These are phyloP conservation scores for Oxyura jamaicensis DNA, from an alignment of 2,113 vertebrate genomes.

Conservation along the genomic window DNA sequence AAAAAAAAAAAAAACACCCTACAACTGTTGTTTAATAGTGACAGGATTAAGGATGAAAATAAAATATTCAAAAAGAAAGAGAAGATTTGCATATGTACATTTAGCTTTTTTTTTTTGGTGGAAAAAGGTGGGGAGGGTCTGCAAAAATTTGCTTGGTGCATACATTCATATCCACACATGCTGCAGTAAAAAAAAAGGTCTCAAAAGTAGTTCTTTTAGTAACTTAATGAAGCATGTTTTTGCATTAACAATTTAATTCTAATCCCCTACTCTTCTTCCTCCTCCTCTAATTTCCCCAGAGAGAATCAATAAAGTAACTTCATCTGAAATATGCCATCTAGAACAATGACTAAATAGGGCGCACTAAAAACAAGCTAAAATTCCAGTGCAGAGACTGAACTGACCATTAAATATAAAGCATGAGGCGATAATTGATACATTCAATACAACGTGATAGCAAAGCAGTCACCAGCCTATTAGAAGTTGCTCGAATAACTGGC, in stretches of 20 bases:
- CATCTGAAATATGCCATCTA: background rate
- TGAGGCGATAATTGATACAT: background rate
- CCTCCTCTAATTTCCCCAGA: background rate
- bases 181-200: background rate
- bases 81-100: background rate
- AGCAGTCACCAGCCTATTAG: background rate
- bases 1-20: no score
- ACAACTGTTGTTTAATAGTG: background rate
- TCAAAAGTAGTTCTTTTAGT: background rate
- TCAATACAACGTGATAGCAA: background rate
- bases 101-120: background rate
- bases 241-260: background rate
- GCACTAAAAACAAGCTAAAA: conserved; percentile 1
- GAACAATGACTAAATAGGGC: background rate
- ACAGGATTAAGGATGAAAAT: background rate
- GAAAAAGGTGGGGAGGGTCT: background rate
- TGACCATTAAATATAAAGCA: background rate
- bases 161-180: background rate
- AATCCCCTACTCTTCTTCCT: background rate
- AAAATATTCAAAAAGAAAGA: background rate
- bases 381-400: background rate
- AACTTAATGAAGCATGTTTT: background rate
- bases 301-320: background rate
- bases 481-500: background rate
- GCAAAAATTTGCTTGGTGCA: background rate